Evolutionary conservation across 2,888 invertebrate species (phyloP).

Genomic region (Vesta saturnalis): DNA sequence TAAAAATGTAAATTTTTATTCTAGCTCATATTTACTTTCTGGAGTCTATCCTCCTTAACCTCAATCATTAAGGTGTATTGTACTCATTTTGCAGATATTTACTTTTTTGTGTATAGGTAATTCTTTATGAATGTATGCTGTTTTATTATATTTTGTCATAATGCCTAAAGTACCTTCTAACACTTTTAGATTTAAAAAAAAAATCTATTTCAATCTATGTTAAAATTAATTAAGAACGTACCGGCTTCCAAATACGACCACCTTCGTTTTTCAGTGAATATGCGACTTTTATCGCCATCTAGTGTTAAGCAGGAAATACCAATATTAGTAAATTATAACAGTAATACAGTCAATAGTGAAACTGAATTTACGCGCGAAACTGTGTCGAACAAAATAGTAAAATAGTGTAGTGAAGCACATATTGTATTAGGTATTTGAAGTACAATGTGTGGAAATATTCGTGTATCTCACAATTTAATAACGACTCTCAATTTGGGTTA

Average conservation of each 20-base stretch:
- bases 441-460: neutral
- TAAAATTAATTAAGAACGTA: too few relatives aligned
- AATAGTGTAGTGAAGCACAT: neutral
- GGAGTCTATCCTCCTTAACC: too few relatives aligned
- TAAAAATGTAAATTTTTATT: too few relatives aligned
- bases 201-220: too few relatives aligned
- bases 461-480: neutral
- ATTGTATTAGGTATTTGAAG: neutral
- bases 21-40: too few relatives aligned
- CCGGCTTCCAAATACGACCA: neutral
- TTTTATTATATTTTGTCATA: too few relatives aligned
- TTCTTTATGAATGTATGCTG: too few relatives aligned
- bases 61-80: too few relatives aligned
- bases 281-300: neutral
- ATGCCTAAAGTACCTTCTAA: too few relatives aligned
- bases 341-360: neutral
- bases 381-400: neutral
- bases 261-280: neutral
- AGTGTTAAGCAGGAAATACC: neutral
- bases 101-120: too few relatives aligned
- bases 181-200: too few relatives aligned
- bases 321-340: neutral
- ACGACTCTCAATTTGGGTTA: neutral
- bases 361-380: neutral
- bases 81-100: too few relatives aligned